Conservation (phyloP, 2,797 vertebrate species). For the Molossus alvarezi region DNA sequence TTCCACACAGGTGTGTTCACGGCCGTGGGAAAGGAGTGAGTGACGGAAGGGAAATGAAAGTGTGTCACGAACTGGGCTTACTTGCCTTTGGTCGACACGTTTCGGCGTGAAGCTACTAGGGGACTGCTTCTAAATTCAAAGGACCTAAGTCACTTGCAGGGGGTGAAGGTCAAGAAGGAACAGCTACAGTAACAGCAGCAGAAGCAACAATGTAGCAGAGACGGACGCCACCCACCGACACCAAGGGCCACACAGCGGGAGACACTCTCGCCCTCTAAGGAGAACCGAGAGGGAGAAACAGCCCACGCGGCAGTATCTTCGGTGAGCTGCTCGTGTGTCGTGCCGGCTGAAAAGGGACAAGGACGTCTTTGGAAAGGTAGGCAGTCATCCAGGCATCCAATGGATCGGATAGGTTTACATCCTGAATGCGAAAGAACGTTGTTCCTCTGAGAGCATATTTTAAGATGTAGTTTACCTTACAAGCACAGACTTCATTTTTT, state of each 20-base stretch:
- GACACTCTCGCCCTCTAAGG: background rate
- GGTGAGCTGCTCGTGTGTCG: background rate
- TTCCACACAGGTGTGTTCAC: constrained; percentile 10
- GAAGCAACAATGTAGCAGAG: background rate
- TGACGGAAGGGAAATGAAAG: background rate
- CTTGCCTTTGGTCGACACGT: background rate
- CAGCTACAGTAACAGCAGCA: background rate
- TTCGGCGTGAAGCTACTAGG: background rate
- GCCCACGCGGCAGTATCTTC: background rate
- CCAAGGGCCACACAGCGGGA: background rate
- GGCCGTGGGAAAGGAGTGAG: background rate
- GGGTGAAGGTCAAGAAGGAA: background rate
- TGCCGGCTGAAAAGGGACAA: constrained; percentile 1
- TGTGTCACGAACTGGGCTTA: background rate
- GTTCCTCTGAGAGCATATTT: constrained; percentile 57
- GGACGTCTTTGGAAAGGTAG: constrained; percentile 50
- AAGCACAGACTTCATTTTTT: background rate
- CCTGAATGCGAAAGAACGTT: background rate
- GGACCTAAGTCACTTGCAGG: background rate
- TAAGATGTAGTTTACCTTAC: background rate
- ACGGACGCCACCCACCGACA: background rate
- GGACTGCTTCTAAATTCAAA: constrained; percentile 40
- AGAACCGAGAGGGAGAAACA: background rate
- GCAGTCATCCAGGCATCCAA: background rate
- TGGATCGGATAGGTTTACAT: constrained; percentile 43